Evolutionary conservation across 64 coral and sea anemone species (phyloP).

Genomic region (Porites lutea): DNA sequence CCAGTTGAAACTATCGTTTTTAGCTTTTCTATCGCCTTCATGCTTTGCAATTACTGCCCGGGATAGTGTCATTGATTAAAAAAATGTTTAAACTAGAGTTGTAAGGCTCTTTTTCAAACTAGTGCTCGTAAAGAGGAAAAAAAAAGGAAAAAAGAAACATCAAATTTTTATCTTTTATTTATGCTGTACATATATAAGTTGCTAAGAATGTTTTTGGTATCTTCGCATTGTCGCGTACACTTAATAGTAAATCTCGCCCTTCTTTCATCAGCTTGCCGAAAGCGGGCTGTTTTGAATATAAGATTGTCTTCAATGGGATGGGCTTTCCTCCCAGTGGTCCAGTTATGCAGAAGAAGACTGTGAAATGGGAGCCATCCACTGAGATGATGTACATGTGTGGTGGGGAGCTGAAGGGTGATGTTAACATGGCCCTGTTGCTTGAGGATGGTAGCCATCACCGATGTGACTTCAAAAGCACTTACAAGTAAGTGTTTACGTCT

Average conservation of each 20-base stretch:
- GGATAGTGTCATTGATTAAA: too few relatives aligned
- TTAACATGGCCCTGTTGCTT: conserved; percentile 22
- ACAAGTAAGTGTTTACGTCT: too few relatives aligned
- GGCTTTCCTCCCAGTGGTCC: conserved; percentile 32
- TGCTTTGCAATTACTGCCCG: too few relatives aligned
- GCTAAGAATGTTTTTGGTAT: too few relatives aligned
- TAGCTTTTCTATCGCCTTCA: too few relatives aligned
- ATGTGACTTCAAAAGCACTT: not conserved
- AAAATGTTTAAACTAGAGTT: too few relatives aligned
- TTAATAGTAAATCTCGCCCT: not conserved
- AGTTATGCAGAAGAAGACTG: conserved; percentile 43
- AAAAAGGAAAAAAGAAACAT: too few relatives aligned
- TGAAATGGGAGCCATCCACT: conserved; percentile 31
- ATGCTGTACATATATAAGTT: too few relatives aligned
- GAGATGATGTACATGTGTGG: conserved; percentile 21
- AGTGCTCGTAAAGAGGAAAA: too few relatives aligned
- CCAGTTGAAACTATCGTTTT: too few relatives aligned
- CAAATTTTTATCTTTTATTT: too few relatives aligned
- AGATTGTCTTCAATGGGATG: not conserved
- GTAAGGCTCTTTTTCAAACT: too few relatives aligned
- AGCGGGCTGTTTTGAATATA: not conserved
- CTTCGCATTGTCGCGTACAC: not conserved
- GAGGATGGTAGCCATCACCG: conserved; percentile 8
- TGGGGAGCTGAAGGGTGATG: conserved; percentile 21
- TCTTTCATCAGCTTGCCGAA: not conserved